These are phyloP conservation scores for Triplophysa yarkandensis DNA, from an alignment of 2,797 vertebrate genomes.

Conservation along the genomic window DNA sequence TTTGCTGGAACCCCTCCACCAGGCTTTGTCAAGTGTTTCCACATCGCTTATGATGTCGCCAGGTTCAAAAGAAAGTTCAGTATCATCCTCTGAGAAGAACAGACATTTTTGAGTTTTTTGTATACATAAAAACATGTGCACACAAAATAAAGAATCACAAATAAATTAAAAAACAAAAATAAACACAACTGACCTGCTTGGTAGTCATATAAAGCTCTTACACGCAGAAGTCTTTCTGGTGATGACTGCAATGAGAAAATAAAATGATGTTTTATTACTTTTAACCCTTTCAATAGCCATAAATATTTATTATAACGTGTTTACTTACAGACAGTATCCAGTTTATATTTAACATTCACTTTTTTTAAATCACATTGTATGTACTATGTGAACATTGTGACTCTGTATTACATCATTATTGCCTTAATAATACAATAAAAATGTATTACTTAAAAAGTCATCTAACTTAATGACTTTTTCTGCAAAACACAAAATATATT, in stretches of 20 bases:
- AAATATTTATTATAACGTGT: too few species aligned
- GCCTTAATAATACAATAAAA: too few species aligned
- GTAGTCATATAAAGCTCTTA: slow-evolving; percentile 79
- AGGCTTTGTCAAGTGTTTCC: slow-evolving; percentile 79
- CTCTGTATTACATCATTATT: too few species aligned
- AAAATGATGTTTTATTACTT: neutral
- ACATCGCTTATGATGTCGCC: slow-evolving; percentile 80
- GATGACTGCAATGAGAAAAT: slow-evolving; percentile 57
- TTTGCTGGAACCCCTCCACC: slow-evolving; percentile 81
- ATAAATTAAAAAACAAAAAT: slow-evolving; percentile 34
- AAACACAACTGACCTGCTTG: slow-evolving; percentile 76
- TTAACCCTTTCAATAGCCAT: too few species aligned
- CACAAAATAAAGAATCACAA: neutral
- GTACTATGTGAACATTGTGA: too few species aligned
- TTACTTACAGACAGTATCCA: too few species aligned
- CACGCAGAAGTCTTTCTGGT: slow-evolving; percentile 69
- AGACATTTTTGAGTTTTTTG: neutral
- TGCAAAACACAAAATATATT: too few species aligned
- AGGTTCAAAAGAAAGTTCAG: slow-evolving; percentile 79
- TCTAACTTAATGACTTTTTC: too few species aligned
- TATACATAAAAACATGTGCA: neutral
- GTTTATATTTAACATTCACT: too few species aligned
- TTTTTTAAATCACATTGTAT: too few species aligned
- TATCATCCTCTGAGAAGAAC: slow-evolving; percentile 74
- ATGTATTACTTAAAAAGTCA: too few species aligned